Evolutionary conservation across 1,140 invertebrate genomes (phyloP).

Genomic region (Pygmarrhopalites habei): DNA sequence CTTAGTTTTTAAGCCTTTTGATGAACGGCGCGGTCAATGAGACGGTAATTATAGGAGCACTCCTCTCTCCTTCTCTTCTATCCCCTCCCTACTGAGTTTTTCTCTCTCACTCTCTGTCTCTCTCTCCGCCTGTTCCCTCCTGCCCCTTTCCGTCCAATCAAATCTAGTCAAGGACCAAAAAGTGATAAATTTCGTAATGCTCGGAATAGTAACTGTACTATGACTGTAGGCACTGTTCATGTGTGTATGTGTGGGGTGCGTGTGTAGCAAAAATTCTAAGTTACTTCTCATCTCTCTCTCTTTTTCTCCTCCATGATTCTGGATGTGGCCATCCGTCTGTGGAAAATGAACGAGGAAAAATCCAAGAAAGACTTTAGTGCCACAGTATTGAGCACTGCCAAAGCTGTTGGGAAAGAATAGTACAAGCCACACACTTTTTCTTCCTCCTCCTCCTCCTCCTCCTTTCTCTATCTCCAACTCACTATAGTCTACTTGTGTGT

Average conservation of each 20-base stretch:
- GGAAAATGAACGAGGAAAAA: neutral
- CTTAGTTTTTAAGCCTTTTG: slow-evolving; percentile 12
- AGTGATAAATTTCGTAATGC: neutral
- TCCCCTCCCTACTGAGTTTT: neutral
- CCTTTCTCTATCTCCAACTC: no score
- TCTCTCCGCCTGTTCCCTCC: no score
- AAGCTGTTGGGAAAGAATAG: no score
- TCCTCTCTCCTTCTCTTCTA: slow-evolving; percentile 1
- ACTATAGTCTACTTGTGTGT: no score
- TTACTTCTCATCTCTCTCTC: no score
- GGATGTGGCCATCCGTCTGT: neutral
- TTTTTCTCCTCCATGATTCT: neutral
- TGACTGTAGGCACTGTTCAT: neutral
- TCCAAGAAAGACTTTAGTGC: neutral
- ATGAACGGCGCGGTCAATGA: slow-evolving; percentile 13
- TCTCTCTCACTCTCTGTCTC: neutral
- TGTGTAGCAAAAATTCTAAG: no score
- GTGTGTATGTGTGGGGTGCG: no score
- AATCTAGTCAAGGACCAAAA: neutral
- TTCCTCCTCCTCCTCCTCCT: no score
- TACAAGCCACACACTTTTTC: no score
- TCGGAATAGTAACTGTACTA: neutral
- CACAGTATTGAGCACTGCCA: neutral
- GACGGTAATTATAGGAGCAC: slow-evolving; percentile 8
- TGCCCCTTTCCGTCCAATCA: no score